Evolutionary conservation across 2,113 vertebrate genomes (phyloP).

Genomic region (Gallinago jamesoni): DNA sequence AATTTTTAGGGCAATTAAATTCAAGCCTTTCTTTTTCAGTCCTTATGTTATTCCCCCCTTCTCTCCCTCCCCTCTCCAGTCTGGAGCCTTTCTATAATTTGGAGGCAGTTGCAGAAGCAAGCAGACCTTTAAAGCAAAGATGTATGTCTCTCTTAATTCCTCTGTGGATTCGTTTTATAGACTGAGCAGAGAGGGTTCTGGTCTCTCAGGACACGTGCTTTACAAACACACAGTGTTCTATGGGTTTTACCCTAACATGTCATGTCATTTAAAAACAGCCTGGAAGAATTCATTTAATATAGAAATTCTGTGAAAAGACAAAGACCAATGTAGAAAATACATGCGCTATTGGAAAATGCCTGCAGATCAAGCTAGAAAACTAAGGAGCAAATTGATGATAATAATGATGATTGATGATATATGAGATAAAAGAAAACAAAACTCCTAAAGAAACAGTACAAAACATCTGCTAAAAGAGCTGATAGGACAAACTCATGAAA

Average conservation of each 20-base stretch:
- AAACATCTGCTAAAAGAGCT: background rate
- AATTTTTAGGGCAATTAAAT: constrained; percentile 74
- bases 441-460: background rate
- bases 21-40: constrained; percentile 60
- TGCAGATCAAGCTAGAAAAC: background rate
- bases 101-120: constrained; percentile 66
- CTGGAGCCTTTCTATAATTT: constrained; percentile 72
- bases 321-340: constrained; percentile 30
- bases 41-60: constrained; percentile 29
- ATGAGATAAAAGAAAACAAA: background rate
- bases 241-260: constrained; percentile 26
- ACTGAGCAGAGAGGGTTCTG: constrained; percentile 17
- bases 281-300: background rate
- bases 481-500: background rate
- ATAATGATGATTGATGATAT: constrained; percentile 25
- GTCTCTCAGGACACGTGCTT: background rate
- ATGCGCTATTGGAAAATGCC: background rate
- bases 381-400: background rate
- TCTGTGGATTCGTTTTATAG: constrained; percentile 55
- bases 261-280: constrained; percentile 26
- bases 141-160: constrained; percentile 59
- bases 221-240: background rate
- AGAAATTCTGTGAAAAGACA: background rate
- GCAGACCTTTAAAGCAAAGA: constrained; percentile 64
- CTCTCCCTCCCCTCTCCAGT: constrained; percentile 45